phyloP scores from a whole-genome alignment of 2,888 invertebrate genomes.

The Cataglyphis livida region DNA sequence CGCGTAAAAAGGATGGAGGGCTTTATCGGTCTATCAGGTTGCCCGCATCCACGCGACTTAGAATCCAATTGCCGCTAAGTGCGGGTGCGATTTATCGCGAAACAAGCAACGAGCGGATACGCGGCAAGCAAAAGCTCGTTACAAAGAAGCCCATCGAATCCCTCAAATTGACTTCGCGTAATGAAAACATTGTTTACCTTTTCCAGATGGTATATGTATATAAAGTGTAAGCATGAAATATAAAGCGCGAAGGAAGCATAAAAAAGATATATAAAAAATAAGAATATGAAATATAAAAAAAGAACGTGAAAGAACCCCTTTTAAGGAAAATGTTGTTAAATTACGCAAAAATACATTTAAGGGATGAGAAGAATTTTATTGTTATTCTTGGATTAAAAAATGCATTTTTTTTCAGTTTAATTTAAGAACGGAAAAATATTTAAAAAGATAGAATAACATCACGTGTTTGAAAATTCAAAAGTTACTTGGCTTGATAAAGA shows the following conservation, averaged over 20 bases:
- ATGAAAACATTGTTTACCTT: conserved; percentile 14
- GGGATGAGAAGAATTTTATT: conserved; percentile 13
- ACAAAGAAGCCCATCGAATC: background rate
- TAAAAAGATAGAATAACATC: background rate
- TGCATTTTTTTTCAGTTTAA: background rate
- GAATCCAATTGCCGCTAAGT: conserved; percentile 54
- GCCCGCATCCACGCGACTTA: conserved; percentile 51
- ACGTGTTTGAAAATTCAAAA: conserved; percentile 20
- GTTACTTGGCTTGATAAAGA: conserved; percentile 39
- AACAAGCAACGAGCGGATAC: conserved; percentile 38
- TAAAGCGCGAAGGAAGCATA: background rate
- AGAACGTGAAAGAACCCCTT: background rate
- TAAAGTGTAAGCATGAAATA: background rate
- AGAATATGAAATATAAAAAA: background rate
- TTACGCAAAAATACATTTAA: conserved; percentile 10
- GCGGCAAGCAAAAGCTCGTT: conserved; percentile 14
- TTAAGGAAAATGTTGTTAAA: background rate
- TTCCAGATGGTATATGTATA: background rate
- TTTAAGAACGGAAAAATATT: conserved; percentile 10
- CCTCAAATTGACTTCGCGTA: conserved; percentile 7
- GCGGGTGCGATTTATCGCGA: conserved; percentile 53
- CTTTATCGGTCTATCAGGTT: conserved; percentile 53
- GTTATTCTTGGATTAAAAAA: conserved; percentile 1
- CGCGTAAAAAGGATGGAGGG: conserved; percentile 51
- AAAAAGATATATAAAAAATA: background rate